Evolutionary conservation across 2,113 vertebrate species (phyloP).

Genomic region (Mesoclemmys tuberculata): DNA sequence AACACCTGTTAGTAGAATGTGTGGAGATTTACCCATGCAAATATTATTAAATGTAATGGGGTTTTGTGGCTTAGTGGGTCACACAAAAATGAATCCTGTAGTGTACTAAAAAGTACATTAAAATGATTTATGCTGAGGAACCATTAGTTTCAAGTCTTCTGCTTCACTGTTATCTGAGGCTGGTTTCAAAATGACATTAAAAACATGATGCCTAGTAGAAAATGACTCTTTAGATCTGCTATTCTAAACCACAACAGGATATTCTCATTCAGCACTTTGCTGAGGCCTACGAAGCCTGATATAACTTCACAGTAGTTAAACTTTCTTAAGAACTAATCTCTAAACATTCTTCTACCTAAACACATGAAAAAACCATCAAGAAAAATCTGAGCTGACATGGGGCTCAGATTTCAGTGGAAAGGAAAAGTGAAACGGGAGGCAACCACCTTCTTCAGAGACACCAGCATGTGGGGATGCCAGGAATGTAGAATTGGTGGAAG

Average conservation of each 20-base stretch:
- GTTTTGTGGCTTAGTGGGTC: not conserved
- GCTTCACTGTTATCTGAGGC: not conserved
- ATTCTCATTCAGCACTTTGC: not conserved
- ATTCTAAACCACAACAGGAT: not conserved
- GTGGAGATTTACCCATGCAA: accelerated
- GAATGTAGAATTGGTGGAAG: not conserved
- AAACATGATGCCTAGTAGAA: accelerated
- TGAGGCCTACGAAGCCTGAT: not conserved
- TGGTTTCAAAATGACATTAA: not conserved
- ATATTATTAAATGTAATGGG: not conserved
- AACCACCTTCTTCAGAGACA: not conserved
- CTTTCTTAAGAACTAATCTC: not conserved
- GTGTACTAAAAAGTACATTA: not conserved
- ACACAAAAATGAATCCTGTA: not conserved
- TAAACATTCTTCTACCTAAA: not conserved
- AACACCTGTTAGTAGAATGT: not conserved
- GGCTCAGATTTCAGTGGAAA: not conserved
- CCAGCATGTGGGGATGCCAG: accelerated
- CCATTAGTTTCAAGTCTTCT: not conserved
- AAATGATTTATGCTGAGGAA: not conserved
- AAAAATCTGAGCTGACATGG: not conserved
- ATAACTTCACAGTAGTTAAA: not conserved
- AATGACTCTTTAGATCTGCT: not conserved
- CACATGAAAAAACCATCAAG: accelerated
- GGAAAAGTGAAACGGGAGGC: not conserved